A percentile compares a stretch with the other conserved stretches of the same genome.
Evolutionary conservation across 2,113 vertebrate species (phyloP).

Genomic region (Phasianus colchicus): DNA sequence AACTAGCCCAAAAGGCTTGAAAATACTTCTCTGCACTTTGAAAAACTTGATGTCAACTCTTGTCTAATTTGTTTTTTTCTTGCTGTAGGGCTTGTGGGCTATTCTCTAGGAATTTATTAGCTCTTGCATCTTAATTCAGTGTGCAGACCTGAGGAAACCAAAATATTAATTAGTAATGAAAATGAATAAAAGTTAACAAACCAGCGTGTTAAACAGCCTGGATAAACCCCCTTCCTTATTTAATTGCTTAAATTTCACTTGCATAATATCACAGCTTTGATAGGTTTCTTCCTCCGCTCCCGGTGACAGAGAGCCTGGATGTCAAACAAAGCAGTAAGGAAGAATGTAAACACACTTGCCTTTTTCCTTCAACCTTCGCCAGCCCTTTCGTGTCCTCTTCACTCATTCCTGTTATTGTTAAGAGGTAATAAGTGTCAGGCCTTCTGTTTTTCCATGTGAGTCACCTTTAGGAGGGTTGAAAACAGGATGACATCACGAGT

Average conservation of each 20-base stretch:
- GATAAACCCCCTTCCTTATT: background rate
- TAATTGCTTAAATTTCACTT: slow-evolving; percentile 31
- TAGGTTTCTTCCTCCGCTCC: background rate
- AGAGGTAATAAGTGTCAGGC: background rate
- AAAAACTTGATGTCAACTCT: slow-evolving; percentile 55
- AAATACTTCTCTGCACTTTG: slow-evolving; percentile 30
- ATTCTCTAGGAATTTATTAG: slow-evolving; percentile 64
- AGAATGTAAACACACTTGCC: background rate
- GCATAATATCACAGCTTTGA: background rate
- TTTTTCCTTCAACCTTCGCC: background rate
- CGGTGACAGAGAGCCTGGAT: background rate
- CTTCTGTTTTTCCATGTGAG: background rate
- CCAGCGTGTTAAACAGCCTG: background rate
- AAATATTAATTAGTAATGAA: slow-evolving; percentile 71
- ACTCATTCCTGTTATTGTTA: background rate
- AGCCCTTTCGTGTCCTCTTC: background rate
- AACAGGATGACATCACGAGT: slow-evolving; percentile 58
- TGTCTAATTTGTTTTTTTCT: slow-evolving; percentile 53
- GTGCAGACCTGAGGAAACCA: slow-evolving; percentile 60
- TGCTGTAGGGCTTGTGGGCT: slow-evolving; percentile 36
- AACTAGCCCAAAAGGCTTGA: slow-evolving; percentile 66
- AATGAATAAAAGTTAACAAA: slow-evolving; percentile 63
- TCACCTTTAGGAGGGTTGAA: background rate
- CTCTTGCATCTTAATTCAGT: slow-evolving; percentile 64
- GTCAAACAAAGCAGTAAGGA: background rate